Percentiles rank a stretch among this genome's conserved stretches.
These are phyloP conservation scores for Oscheius sp. DNA, from an alignment of 1,140 invertebrate species.

Conservation along the genomic window DNA sequence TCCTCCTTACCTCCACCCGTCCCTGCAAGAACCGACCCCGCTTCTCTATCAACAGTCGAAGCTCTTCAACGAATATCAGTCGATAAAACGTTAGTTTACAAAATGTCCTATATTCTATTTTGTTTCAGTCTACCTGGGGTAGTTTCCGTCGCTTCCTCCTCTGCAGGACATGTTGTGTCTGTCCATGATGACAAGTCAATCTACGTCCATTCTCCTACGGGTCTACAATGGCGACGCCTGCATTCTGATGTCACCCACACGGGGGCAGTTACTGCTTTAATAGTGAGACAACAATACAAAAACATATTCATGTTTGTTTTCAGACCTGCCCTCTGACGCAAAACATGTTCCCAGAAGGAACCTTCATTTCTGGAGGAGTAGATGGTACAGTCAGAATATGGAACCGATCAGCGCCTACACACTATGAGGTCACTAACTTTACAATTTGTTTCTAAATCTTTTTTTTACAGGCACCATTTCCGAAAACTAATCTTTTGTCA, in stretches of 20 bases:
- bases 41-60: not conserved
- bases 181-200: not conserved
- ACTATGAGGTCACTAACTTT: too few species aligned
- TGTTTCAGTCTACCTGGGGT: not conserved
- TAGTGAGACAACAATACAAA: not conserved
- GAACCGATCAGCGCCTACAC: not conserved
- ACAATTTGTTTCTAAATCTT: too few species aligned
- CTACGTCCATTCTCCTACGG: not conserved
- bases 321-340: not conserved
- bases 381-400: not conserved
- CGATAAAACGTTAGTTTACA: not conserved
- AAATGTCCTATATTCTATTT: not conserved
- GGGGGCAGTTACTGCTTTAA: not conserved
- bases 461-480: not conserved
- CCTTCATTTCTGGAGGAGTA: not conserved
- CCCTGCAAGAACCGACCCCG: not conserved
- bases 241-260: not conserved
- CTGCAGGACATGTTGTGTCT: not conserved
- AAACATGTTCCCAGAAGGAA: not conserved
- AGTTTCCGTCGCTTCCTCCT: not conserved
- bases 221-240: not conserved
- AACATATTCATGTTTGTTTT: not conserved
- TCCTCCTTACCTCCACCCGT: not conserved
- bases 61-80: not conserved
- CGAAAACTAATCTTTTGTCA: not conserved